Percentiles rank a stretch among this genome's conserved stretches.
These are phyloP conservation scores for Oncorhynchus clarkii DNA, from an alignment of 2,113 vertebrate species.

Conservation along the genomic window DNA sequence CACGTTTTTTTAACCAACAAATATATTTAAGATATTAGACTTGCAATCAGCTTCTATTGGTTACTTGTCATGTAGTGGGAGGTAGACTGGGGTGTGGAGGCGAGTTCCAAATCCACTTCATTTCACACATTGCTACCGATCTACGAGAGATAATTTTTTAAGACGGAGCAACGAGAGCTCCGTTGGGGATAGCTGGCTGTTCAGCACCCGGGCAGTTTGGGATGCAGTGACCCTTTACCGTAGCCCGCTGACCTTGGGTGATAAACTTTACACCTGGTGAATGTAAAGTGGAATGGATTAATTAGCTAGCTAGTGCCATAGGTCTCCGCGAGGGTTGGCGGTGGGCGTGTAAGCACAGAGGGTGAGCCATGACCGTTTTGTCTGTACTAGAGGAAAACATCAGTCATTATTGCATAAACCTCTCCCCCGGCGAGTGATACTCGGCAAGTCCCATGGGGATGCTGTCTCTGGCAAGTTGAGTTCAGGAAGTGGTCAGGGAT, in stretches of 20 bases:
- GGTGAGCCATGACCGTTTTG: conserved; percentile 54
- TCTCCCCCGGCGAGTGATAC: neutral
- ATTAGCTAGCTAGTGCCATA: conserved; percentile 53
- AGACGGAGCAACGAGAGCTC: too few species aligned
- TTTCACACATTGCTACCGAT: too few species aligned
- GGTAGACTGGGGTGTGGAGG: too few species aligned
- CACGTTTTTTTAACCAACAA: too few species aligned
- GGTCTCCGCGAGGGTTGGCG: conserved; percentile 39
- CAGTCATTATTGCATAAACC: conserved; percentile 20
- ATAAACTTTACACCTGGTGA: conserved; percentile 51
- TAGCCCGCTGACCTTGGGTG: conserved; percentile 49
- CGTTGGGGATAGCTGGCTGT: neutral
- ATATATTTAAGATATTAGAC: too few species aligned
- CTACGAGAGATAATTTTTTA: too few species aligned
- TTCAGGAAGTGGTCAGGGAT: too few species aligned
- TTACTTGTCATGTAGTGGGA: too few species aligned
- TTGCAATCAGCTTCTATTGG: too few species aligned
- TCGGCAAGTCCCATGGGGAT: neutral
- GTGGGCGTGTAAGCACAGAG: conserved; percentile 46
- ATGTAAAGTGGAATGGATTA: conserved; percentile 64
- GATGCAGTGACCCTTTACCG: conserved; percentile 62
- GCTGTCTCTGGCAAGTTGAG: too few species aligned
- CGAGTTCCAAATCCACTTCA: too few species aligned
- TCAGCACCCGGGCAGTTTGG: conserved; percentile 42
- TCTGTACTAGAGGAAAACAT: conserved; percentile 41